Base-by-base conservation (phyloP, 2,113 vertebrate genomes). In the Campylorhamphus procurvoides region DNA sequence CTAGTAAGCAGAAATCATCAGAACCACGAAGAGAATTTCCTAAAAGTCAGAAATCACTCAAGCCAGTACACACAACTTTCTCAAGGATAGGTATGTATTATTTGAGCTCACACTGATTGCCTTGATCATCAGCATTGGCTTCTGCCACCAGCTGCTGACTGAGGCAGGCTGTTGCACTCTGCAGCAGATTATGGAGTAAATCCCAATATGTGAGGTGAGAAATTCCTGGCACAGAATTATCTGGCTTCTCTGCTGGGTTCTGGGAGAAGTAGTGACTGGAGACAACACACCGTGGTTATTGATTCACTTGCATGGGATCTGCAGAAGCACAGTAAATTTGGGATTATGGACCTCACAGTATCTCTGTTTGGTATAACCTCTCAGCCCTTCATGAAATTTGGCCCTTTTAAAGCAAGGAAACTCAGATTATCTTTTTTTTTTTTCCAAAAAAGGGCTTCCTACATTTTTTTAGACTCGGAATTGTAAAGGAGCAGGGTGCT, bases 1-100 rank as follows among this genome's bases (percentile, higher is more conserved):
- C 11, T n/a, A 78, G 56, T 40, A 55, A 47, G 14, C 0, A 0
- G 25, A 39, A 62, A 90, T 71, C 0, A 1, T 52, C 9, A 62
- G 10, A 4, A 33, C 11, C 4, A 4, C 23, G 18, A 49, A 55
- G 14, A 46, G 78, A 74, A 52, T 37, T 73, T 25, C 22, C 3
- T 44, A 3, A 20, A 86, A 55, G 19, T 87, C 53, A 75, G 16
- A 19, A 93, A 46, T 49, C 31, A 59, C 23, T 39, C 5, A 2
- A 1, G 20, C 13, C 33, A 33, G 29, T 52, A n/a, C 5, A 8
- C 1, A 0, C 8, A 75, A n/a, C 39, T 92, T 87, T 89, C 72
- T 68, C 39, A 39, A 0, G 2, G 24, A 9, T 31, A 22, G 14
- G 5, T 66, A 12, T 14, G 10, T 6, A 28, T 46, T 40, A 9